Base-by-base conservation (phyloP, 2,113 vertebrate genomes). In the Chloroceryle aenea region DNA sequence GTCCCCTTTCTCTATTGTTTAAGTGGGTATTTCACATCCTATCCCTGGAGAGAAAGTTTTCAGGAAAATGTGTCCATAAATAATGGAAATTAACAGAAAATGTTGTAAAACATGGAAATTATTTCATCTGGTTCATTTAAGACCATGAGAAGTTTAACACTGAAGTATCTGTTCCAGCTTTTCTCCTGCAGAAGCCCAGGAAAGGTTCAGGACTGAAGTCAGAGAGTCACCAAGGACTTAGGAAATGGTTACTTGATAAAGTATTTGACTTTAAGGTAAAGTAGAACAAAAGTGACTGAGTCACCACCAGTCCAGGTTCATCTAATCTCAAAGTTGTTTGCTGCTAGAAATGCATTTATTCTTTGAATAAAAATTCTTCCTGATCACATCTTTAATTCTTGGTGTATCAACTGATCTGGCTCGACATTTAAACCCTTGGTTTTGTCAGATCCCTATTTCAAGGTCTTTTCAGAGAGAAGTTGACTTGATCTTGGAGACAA, bases 1-100 rank as follows among this genome's bases (percentile, higher is more conserved):
- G 83, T 93, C 92, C 68, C 55, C 77, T 92, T 96, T 95, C 92
- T 83, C 88, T 88, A 93, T 97, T 96, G 95, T 96, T 94, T 93
- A 79, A 95, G 40, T 61, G 86, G 30, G 29, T 48, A 84, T 93
- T 96, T 96, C 87, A 95, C 77, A 97, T 96, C 93, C 91, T 89
- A 45, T 95, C 93, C 84, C 89, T 22, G 81, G 96, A 85, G 93
- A 94, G 89, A 89, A 94, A 91, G 78, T 87, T 94, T 92, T 94
- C 36, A 2, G 78, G 93, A 69, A 97, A 97, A 89, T 62, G 52
- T 53, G 40, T 85, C 85, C 78, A 93, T 94, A 97, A 96, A 96
- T 95, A 97, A 94, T 95, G 93, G 96, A 93, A 89, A 89, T 95
- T 95, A 87, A 87, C 93, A 95, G 69, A 50, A n/a, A 23, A 40